phyloP scores from a whole-genome alignment of 2,113 vertebrate species.

The Ctenomys sociabilis region DNA sequence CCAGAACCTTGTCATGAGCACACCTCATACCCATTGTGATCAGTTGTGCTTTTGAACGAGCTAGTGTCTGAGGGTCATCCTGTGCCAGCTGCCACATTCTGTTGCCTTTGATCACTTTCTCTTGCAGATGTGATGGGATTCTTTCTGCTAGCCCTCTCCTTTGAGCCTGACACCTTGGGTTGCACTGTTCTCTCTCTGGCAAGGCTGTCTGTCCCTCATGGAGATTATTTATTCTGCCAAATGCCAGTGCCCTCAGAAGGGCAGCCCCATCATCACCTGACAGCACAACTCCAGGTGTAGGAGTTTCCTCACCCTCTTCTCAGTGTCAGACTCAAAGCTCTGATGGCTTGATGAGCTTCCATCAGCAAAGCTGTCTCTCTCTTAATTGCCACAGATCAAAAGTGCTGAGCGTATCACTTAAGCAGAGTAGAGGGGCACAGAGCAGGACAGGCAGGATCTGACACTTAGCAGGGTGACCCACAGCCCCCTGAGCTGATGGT shows the following conservation, averaged over 20 bases:
- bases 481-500: neutral
- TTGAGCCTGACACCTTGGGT: neutral
- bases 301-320: neutral
- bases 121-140: slow-evolving; percentile 63
- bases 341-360: neutral
- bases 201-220: slow-evolving; percentile 10
- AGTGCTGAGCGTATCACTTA: slow-evolving; percentile 28
- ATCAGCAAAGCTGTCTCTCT: neutral
- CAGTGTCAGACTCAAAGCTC: slow-evolving; percentile 19
- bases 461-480: neutral
- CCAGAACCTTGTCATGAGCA: neutral
- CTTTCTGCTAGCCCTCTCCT: slow-evolving; percentile 9
- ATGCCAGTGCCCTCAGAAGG: neutral
- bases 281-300: fast-evolving
- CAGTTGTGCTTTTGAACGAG: slow-evolving; percentile 26
- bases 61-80: slow-evolving; percentile 21
- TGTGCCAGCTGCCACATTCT: slow-evolving; percentile 46
- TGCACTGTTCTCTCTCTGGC: neutral
- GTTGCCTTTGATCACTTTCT: slow-evolving; percentile 56
- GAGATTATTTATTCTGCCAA: neutral
- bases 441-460: neutral
- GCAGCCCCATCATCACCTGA: neutral
- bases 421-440: neutral
- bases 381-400: slow-evolving; percentile 60
- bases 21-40: neutral